A percentile compares a stretch with the other conserved stretches of the same genome.
Conservation (phyloP, 2,888 invertebrate genomes). For the Scaptomyza polygonia region DNA sequence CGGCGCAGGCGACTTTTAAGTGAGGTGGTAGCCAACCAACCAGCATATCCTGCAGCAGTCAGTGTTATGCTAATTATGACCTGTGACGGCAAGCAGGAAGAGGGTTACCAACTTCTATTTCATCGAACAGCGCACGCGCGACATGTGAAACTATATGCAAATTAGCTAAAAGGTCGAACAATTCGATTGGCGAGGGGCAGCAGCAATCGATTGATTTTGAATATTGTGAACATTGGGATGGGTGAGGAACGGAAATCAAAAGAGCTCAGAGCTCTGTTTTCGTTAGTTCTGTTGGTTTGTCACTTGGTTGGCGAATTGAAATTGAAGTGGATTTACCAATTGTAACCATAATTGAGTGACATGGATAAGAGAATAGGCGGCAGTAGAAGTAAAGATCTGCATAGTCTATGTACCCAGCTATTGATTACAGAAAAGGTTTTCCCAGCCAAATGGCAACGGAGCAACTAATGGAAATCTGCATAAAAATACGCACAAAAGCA, state of each 20-base stretch:
- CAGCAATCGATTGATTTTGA: constrained; percentile 59
- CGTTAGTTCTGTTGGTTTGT: constrained; percentile 58
- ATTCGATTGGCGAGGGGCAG: constrained; percentile 62
- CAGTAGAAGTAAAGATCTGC: constrained; percentile 14
- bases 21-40: constrained; percentile 25
- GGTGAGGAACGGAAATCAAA: background rate
- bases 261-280: constrained; percentile 15
- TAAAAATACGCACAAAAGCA: constrained; percentile 71
- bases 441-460: constrained; percentile 60
- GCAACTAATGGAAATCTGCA: constrained; percentile 60
- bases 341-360: constrained; percentile 77
- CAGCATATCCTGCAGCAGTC: constrained; percentile 37
- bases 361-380: constrained; percentile 39
- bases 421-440: constrained; percentile 62
- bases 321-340: constrained; percentile 74
- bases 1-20: constrained; percentile 68
- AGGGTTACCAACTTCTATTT: constrained; percentile 25
- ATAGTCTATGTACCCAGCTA: constrained; percentile 19
- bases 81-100: constrained; percentile 56
- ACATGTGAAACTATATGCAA: constrained; percentile 71
- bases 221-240: constrained; percentile 14
- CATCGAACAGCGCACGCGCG: constrained; percentile 58
- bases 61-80: constrained; percentile 82
- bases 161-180: constrained; percentile 52
- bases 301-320: constrained; percentile 71